Base-by-base conservation (phyloP, 1,140 invertebrate species). In the Drosophila leontia region DNA sequence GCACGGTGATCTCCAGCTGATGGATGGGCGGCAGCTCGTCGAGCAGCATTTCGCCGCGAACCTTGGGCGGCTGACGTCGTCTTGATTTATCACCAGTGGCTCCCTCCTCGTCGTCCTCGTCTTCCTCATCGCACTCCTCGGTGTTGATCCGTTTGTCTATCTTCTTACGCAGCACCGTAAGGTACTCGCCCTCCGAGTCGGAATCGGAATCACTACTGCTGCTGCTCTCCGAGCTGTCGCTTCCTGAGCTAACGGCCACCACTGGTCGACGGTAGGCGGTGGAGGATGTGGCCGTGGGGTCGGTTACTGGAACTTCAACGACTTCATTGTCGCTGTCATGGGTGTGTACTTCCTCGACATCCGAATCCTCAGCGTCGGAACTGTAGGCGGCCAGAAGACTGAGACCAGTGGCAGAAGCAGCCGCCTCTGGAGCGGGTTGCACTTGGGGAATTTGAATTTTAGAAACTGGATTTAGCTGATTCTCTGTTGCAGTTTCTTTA, bases 1-100 rank as follows among this genome's bases (percentile, higher is more conserved):
- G 95, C 11, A 98, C 95, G 63, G 94, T 95, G 61, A 98, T 97
- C 75, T 95, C 94, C 42, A 98, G 94, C 85, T 98, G 96, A 93
- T 97, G 95, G 72, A 98, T 96, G 0, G 96, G 96, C 3, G 97
- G 97, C 47, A 98, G 93, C 80, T 97, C 95, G 88, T 96, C 95
- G 15, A 96, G 55, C 7, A 84, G 39, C 71, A 93, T 76, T 72
- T 93, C 92, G 3, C 92, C 92, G 1, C 88, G 78, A 0, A 90
- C 90, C 32, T 78, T 82, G 3, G 88, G 79, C 8, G 83, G 92
- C 41, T 85, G 78, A 0, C 77, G 79, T 7, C 75, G 79, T 3
- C 62, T 65, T 0, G 75, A 51, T 2, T 59, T 58, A 8, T 74
- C 41, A 3, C 51, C 63, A 7, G 53, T 53, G 5, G 59, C 76